A percentile compares a stretch with the other conserved stretches of the same genome.
phyloP scores from a whole-genome alignment of 2,113 vertebrate species.

The Axis porcinus region DNA sequence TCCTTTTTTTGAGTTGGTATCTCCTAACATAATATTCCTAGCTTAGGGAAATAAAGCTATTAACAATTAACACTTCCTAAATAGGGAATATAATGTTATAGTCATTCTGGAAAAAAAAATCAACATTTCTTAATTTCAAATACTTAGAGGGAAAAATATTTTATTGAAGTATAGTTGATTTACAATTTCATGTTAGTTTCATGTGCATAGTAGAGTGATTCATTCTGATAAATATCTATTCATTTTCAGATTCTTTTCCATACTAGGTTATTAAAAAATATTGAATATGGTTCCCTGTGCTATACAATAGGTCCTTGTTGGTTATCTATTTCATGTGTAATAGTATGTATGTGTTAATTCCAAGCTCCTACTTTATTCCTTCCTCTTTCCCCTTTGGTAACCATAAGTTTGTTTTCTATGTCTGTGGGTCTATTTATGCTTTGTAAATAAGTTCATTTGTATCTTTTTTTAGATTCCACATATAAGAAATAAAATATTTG shows the following conservation, averaged over 20 bases:
- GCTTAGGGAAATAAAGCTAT: slow-evolving; percentile 39
- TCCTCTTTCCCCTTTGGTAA: neutral
- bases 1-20: neutral
- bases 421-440: neutral
- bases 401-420: neutral
- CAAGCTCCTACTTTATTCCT: neutral
- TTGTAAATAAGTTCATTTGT: neutral
- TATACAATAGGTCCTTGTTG: neutral
- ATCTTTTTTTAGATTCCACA: neutral
- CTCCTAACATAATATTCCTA: slow-evolving; percentile 42
- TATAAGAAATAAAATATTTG: neutral
- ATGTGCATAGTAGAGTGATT: neutral
- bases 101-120: slow-evolving; percentile 46
- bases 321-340: neutral
- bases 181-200: neutral
- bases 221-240: neutral
- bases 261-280: neutral
- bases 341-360: neutral
- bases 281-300: neutral
- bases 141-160: slow-evolving; percentile 66
- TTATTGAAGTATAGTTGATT: neutral
- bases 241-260: neutral
- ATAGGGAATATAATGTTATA: neutral
- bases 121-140: slow-evolving; percentile 60
- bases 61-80: slow-evolving; percentile 69